Evolutionary conservation across 2,888 invertebrate species (phyloP), one percentile per base, ranked within the genome.

Genomic region (Drosophila kambysellisi): DNA sequence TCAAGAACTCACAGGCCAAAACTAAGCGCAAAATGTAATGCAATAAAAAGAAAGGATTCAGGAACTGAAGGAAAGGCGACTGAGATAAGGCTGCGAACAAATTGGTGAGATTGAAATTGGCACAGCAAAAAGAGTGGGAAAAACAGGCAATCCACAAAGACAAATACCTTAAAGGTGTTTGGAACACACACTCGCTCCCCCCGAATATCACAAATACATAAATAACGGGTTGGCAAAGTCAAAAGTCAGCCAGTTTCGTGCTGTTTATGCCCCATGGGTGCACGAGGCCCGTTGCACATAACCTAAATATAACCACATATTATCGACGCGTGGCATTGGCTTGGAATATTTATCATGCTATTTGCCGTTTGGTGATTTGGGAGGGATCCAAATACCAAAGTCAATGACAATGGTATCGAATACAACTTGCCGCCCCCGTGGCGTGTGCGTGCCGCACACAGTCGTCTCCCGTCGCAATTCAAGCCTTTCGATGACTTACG

Each of bases 281-380:
- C 59, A 33, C 25, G 39, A 46, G 50, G 35, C 9, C n/a, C 50
- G 39, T 30, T 41, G 50, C 69, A 66, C 50, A 51, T 50, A 57
- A 46, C 35, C 78, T 68, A 75, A 68, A 62, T 68, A 59, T 77
- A 72, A 61, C 50, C 58, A 65, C 65, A 67, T 41, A 62, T 68
- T 65, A 62, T 68, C 67, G 81, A 72, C 72, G 68, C 71, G 64
- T 67, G 70, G 72, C 75, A 60, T 67, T 74, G 53, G 46, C 71
- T 76, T 74, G 66, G 72, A 72, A 78, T 82, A 80, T 83, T 82
- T 85, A 83, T 78, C 78, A 70, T 78, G 74, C 54, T 56, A 76
- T 74, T 68, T 72, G 65, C 50, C 60, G 15, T 62, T 68, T 69
- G 58, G 62, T 43, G 56, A 15, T 62, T 68, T 69, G 58, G 62